Conservation (phyloP, 92 coral and sea anemone genomes). For the Meandrina meandrites region DNA sequence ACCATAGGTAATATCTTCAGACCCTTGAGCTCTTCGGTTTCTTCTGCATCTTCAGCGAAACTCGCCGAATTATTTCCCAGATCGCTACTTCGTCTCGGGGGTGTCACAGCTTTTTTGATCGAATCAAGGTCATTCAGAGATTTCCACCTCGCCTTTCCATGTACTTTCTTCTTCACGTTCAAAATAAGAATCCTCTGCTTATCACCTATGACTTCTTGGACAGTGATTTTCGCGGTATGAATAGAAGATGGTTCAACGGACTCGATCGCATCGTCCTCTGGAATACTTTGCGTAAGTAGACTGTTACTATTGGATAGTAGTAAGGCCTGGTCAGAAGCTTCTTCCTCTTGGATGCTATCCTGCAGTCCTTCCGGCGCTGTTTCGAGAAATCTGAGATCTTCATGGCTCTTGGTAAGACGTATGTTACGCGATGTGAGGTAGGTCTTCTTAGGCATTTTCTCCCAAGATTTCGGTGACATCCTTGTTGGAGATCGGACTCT, state of each 20-base stretch:
- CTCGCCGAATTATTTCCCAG: constrained; percentile 15
- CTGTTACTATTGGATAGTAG: background rate
- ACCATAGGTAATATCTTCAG: constrained; percentile 11
- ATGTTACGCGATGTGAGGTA: constrained; percentile 40
- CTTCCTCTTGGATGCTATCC: constrained; percentile 44
- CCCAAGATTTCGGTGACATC: constrained; percentile 25
- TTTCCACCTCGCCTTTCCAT: constrained; percentile 76
- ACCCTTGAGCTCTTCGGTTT: background rate
- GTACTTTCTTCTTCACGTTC: constrained; percentile 74
- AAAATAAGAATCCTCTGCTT: constrained; percentile 68
- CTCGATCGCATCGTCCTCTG: constrained; percentile 38
- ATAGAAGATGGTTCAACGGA: constrained; percentile 32
- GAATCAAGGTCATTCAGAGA: constrained; percentile 80
- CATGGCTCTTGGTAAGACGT: constrained; percentile 45
- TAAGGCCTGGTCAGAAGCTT: background rate
- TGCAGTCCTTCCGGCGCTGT: constrained; percentile 6
- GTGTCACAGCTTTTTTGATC: constrained; percentile 33
- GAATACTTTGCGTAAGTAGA: background rate
- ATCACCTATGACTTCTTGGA: constrained; percentile 71
- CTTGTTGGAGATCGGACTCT: background rate
- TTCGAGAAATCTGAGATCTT: constrained; percentile 35
- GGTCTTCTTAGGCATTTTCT: constrained; percentile 18
- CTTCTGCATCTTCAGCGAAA: constrained; percentile 27
- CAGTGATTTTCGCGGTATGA: constrained; percentile 73
- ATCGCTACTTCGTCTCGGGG: constrained; percentile 14